Percentiles rank a stretch among this genome's conserved stretches.
These are phyloP conservation scores for Nibea albiflora DNA, from an alignment of 2,113 vertebrate genomes.

Conservation along the genomic window DNA sequence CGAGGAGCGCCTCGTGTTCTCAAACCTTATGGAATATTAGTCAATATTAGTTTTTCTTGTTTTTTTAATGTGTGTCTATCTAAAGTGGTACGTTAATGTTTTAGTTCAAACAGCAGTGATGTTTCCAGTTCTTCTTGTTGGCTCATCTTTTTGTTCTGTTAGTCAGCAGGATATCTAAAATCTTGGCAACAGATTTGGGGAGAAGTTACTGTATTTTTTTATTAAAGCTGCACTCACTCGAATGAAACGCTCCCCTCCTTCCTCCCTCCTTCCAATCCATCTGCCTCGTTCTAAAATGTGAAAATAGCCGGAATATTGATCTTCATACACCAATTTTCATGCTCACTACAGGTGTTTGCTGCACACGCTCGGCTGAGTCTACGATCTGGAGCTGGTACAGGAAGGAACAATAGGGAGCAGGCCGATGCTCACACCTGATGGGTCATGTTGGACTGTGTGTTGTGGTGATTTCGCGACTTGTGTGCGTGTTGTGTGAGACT, in stretches of 20 bases:
- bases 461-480: neutral
- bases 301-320: neutral
- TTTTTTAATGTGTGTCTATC: too few relatives aligned
- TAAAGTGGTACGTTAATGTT: neutral
- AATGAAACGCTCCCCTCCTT: neutral
- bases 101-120: neutral
- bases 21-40: too few relatives aligned
- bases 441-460: neutral
- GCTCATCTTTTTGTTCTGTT: neutral
- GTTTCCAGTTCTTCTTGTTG: neutral
- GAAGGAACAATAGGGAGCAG: neutral
- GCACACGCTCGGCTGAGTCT: neutral
- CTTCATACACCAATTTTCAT: neutral
- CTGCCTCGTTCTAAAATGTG: neutral
- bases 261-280: neutral
- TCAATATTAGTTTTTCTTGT: too few relatives aligned
- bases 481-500: conserved; percentile 1
- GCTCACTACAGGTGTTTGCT: neutral
- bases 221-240: neutral
- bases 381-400: neutral
- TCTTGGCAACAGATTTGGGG: too few relatives aligned
- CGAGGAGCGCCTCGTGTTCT: too few relatives aligned
- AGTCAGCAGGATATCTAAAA: too few relatives aligned
- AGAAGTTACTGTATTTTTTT: neutral
- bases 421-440: conserved; percentile 11